These are phyloP conservation scores for Actinernus sp. DNA, from an alignment of 92 coral and sea anemone species.

Conservation along the genomic window DNA sequence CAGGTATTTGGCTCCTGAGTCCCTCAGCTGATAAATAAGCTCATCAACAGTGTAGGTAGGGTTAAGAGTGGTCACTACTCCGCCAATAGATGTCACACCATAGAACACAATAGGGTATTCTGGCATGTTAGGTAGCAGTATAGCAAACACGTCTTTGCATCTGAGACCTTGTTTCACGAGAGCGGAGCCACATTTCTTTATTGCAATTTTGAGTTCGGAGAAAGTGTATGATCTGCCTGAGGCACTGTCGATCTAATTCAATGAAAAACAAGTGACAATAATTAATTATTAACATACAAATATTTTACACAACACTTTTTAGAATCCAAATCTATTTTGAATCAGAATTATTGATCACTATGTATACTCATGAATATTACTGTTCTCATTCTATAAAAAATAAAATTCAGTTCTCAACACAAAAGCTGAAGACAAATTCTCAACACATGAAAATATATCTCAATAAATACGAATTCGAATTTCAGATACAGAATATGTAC, in stretches of 20 bases:
- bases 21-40: slow-evolving; percentile 68
- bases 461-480: too few relatives aligned
- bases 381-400: background rate
- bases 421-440: background rate
- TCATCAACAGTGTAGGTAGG: slow-evolving; percentile 72
- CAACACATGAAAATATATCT: too few relatives aligned
- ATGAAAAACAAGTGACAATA: slow-evolving; percentile 15
- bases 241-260: slow-evolving; percentile 61
- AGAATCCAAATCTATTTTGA: too few relatives aligned
- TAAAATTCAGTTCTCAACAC: background rate
- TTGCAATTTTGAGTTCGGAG: slow-evolving; percentile 52
- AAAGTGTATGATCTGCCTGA: slow-evolving; percentile 82
- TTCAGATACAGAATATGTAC: too few relatives aligned
- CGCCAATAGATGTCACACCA: slow-evolving; percentile 79
- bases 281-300: too few relatives aligned
- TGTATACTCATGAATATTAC: too few relatives aligned
- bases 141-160: slow-evolving; percentile 72
- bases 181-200: slow-evolving; percentile 77
- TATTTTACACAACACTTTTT: too few relatives aligned
- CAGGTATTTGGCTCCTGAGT: slow-evolving; percentile 68
- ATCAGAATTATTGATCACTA: too few relatives aligned
- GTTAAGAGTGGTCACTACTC: slow-evolving; percentile 65
- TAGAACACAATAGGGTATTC: slow-evolving; percentile 76
- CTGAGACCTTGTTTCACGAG: slow-evolving; percentile 74
- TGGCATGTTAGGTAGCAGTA: slow-evolving; percentile 69